Evolutionary conservation across 2,888 invertebrate genomes (phyloP), one percentile per base, ranked within the genome.

Genomic region (Chymomyza fuscimana): DNA sequence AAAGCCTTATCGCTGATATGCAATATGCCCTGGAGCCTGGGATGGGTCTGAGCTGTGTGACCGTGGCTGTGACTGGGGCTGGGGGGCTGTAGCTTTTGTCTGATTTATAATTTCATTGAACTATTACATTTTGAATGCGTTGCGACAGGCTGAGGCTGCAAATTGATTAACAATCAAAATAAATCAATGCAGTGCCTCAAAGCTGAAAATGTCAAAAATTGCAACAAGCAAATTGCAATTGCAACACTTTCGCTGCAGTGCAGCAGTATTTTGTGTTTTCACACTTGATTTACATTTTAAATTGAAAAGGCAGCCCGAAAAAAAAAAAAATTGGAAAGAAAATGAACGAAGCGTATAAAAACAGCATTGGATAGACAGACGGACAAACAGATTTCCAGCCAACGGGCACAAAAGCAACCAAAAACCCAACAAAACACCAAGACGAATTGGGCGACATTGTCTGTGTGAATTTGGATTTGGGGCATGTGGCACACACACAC

Each of bases 221-320:
- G 83, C 83, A 83, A 84, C 87, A 60, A 79, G 83, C 83, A 84
- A 86, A 84, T 84, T 84, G 83, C 83, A 84, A 84, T 84, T 84
- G 83, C 83, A 84, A 84, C 87, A 84, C 83, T 84, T 84, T 84
- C 83, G 87, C 83, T 82, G 85, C 85, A 86, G 72, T 12, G 16
- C 19, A 6, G 16, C 52, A 54, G 59, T 76, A 83, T 80, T 84
- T 82, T 76, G 78, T 79, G 40, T 86, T 85, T 84, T 84, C 83
- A 84, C 83, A 84, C 83, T 84, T 86, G 83, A 84, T 84, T 84
- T 84, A 84, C 85, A 84, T 84, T 86, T 84, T 82, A 86, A 84
- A 84, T 84, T 84, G 83, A 84, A 84, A 82, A 82, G 82, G 76
- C 80, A 66, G 61, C 25, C 59, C 15, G 10, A 54, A 19, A 54